Evolutionary conservation across 2,888 invertebrate species (phyloP), one percentile per base, ranked within the genome.

Genomic region (Lacanobia oleracea): DNA sequence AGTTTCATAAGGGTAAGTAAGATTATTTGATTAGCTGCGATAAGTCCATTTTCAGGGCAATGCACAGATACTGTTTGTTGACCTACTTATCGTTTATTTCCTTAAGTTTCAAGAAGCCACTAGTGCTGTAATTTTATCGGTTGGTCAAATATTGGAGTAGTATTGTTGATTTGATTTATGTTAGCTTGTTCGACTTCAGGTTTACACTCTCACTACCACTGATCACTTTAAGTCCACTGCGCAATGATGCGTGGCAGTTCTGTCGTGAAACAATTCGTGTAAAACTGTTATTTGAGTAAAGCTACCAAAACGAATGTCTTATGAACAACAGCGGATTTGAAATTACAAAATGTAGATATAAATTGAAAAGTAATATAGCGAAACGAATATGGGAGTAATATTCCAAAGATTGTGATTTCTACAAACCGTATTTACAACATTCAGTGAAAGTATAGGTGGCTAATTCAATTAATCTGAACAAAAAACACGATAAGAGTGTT

Each of bases 11-110:
- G 83, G 81, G 75, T 75, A 83, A 70, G 75, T 75, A 83, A 70
- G 83, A 85, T 84, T 86, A 84, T 82, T 87, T 85, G 85, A 82
- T 86, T 86, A 86, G 82, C 75, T 77, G 70, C 67, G 88, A 90
- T 88, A 87, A 87, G 66, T 69, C 66, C 50, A 75, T 80, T 88
- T 86, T 82, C 74, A 83, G 86, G 85, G 81, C 83, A 75, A 77
- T 84, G 81, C 62, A 65, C 79, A 77, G 68, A 72, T 81, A 75
- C 71, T 83, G 79, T 73, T 75, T 67, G 50, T 65, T 82, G 85
- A 85, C 84, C 84, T 68, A 84, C 67, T 75, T 84, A 68, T 51
- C 64, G 45, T 12, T 61, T 72, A 77, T 81, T 82, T 81, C 72
- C 77, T 84, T 67, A 72, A 27, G 67, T 66, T 68, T 37, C 27